A percentile compares a stretch with the other conserved stretches of the same genome.
Conservation (phyloP, 2,888 invertebrate species). For the Callyntrura guangdongensis region DNA sequence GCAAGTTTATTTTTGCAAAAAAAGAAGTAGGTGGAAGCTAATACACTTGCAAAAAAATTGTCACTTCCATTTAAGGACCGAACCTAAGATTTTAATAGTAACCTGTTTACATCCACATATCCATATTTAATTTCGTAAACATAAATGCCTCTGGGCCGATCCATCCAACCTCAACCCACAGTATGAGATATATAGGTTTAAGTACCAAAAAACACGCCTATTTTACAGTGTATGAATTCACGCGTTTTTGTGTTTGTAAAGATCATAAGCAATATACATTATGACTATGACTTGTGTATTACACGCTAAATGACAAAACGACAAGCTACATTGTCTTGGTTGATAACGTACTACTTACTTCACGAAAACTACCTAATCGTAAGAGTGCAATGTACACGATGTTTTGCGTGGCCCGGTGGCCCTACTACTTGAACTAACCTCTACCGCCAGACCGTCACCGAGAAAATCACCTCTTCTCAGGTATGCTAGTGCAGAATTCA, state of each 20-base stretch:
- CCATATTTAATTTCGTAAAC: constrained; percentile 37
- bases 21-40: constrained; percentile 63
- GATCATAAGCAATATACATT: no score
- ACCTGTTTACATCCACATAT: constrained; percentile 27
- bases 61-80: constrained; percentile 68
- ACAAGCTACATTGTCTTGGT: no score
- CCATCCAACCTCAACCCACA: not conserved
- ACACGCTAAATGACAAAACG: no score
- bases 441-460: not conserved
- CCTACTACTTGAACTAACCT: not conserved
- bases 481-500: not conserved
- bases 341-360: not conserved
- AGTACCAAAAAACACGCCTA: not conserved
- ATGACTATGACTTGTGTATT: no score
- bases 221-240: not conserved
- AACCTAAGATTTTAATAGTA: constrained; percentile 39
- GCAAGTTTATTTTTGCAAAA: constrained; percentile 13
- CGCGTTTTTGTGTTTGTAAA: not conserved
- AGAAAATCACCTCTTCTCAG: not conserved
- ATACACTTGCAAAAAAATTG: constrained; percentile 63
- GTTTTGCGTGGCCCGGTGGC: no score
- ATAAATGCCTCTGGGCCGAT: constrained; percentile 8
- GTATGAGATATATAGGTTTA: not conserved
- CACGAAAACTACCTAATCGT: not conserved
- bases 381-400: not conserved